Conservation (phyloP, 2,113 vertebrate species). For the Corythaeola cristata region DNA sequence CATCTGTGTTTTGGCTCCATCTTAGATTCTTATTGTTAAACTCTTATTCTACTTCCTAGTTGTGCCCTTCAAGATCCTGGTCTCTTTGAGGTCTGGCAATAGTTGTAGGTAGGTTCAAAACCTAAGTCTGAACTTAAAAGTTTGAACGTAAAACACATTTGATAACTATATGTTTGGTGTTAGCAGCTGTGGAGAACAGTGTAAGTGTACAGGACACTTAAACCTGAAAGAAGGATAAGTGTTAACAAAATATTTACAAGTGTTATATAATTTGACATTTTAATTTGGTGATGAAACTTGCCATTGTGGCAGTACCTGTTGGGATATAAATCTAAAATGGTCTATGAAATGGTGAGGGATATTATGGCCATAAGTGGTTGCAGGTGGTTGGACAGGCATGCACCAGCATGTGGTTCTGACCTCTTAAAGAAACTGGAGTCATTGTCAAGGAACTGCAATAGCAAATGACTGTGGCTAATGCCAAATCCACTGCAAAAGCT, state of each 20-base stretch:
- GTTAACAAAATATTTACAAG: not conserved
- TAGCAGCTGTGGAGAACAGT: not conserved
- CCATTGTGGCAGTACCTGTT: not conserved
- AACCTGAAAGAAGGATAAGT: not conserved
- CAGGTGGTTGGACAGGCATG: not conserved
- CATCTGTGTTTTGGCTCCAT: not conserved
- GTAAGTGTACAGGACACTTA: not conserved
- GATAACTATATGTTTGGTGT: not conserved
- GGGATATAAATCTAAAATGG: not conserved
- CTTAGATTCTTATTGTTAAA: not conserved
- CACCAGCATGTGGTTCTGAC: not conserved
- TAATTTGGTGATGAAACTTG: not conserved
- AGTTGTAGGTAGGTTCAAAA: not conserved
- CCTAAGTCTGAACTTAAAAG: not conserved
- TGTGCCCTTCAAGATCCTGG: not conserved
- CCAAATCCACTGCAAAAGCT: not conserved
- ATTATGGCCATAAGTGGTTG: not conserved
- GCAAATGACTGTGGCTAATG: not conserved
- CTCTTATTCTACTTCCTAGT: not conserved
- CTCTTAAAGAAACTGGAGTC: not conserved
- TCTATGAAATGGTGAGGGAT: not conserved
- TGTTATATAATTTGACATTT: not conserved
- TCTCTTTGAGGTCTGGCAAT: not conserved
- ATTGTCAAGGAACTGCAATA: not conserved
- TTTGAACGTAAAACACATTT: not conserved